These are phyloP conservation scores for Nymphicus hollandicus DNA, from an alignment of 2,113 vertebrate species.

Conservation along the genomic window DNA sequence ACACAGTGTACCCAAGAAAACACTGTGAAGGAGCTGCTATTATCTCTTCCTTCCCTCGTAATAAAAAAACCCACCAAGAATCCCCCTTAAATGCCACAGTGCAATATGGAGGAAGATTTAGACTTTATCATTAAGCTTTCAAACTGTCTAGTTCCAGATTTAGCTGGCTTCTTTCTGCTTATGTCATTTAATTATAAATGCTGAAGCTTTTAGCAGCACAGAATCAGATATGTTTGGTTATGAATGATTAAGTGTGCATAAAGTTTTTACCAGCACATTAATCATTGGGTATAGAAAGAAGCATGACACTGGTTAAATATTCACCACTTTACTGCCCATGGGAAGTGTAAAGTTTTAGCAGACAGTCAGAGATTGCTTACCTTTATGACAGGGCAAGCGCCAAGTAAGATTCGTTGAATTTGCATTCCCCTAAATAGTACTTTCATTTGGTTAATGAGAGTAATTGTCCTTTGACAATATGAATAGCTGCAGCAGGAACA, in stretches of 20 bases:
- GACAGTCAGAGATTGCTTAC: neutral
- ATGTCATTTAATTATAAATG: slow-evolving; percentile 72
- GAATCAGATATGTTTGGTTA: slow-evolving; percentile 55
- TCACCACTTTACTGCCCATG: slow-evolving; percentile 1
- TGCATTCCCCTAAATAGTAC: neutral
- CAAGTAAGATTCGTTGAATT: neutral
- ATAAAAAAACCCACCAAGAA: neutral
- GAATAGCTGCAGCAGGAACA: neutral
- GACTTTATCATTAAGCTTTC: slow-evolving; percentile 27
- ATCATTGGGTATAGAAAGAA: slow-evolving; percentile 53
- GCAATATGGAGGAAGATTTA: neutral
- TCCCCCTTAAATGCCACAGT: neutral
- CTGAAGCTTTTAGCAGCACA: slow-evolving; percentile 65
- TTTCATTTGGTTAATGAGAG: neutral
- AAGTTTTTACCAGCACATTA: slow-evolving; percentile 73
- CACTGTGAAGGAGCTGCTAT: neutral
- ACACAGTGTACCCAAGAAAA: neutral
- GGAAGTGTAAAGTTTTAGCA: slow-evolving; percentile 1
- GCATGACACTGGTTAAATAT: slow-evolving; percentile 58
- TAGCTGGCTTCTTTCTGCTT: slow-evolving; percentile 16
- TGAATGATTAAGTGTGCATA: slow-evolving; percentile 73
- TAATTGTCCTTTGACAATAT: neutral
- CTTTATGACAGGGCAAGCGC: neutral
- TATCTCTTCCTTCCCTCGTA: neutral
- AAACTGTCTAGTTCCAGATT: slow-evolving; percentile 15